phyloP scores from a whole-genome alignment of 2,888 invertebrate species.

The Melanostoma mellinum region DNA sequence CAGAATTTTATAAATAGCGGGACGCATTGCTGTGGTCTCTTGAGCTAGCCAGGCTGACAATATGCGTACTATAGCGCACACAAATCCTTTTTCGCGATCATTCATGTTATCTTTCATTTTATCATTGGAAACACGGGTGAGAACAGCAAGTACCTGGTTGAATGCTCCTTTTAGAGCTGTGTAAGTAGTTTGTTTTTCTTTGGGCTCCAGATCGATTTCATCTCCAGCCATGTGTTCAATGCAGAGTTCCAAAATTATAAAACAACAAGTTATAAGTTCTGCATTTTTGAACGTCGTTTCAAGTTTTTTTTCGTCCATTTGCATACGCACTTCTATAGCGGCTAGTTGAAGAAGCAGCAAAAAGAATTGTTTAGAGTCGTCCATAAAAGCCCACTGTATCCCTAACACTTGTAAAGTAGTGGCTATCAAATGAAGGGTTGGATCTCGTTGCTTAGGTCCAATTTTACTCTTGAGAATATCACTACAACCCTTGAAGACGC shows the following conservation, averaged over 20 bases:
- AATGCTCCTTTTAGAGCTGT: conserved; percentile 95
- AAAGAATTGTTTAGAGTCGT: conserved; percentile 91
- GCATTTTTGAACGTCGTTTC: conserved; percentile 90
- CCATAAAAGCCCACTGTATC: conserved; percentile 91
- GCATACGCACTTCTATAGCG: conserved; percentile 97
- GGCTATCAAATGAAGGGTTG: conserved; percentile 92
- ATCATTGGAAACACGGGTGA: conserved; percentile 89
- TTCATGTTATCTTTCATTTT: conserved; percentile 88
- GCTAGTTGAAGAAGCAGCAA: conserved; percentile 92
- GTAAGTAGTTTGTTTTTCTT: conserved; percentile 95
- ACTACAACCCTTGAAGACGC: conserved; percentile 90
- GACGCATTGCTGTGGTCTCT: conserved; percentile 93
- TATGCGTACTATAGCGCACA: conserved; percentile 93
- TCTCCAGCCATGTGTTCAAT: conserved; percentile 91
- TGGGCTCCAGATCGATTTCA: conserved; percentile 92
- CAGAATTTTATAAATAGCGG: conserved; percentile 90
- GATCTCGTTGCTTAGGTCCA: conserved; percentile 93
- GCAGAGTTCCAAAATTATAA: conserved; percentile 90
- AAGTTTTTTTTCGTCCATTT: conserved; percentile 92
- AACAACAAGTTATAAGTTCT: conserved; percentile 91
- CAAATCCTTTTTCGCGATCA: conserved; percentile 88
- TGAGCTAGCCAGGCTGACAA: conserved; percentile 95
- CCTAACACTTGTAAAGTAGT: conserved; percentile 91
- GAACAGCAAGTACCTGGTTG: conserved; percentile 89
- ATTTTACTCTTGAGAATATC: conserved; percentile 94